Evolutionary conservation across 1,140 invertebrate species (phyloP).

Genomic region (Berghia stephanieae): DNA sequence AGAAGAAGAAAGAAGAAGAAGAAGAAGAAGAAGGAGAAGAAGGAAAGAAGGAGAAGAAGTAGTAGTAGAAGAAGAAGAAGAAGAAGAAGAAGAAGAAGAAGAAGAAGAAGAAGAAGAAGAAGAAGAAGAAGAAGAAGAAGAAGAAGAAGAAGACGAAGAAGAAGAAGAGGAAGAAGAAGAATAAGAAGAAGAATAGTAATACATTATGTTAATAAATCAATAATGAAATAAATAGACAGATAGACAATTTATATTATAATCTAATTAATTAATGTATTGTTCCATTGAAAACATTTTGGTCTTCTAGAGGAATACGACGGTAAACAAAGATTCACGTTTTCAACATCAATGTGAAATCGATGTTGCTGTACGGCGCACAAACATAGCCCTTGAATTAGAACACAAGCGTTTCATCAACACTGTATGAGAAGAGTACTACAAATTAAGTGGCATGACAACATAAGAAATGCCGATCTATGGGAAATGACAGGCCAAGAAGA

Average conservation of each 20-base stretch:
- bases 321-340: too few species aligned
- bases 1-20: too few species aligned
- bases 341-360: too few species aligned
- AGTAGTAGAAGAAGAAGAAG: background rate
- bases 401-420: too few species aligned
- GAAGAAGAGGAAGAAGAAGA: background rate
- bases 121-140: background rate
- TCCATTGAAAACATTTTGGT: background rate
- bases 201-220: background rate
- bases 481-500: too few species aligned
- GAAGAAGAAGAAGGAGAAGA: background rate
- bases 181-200: background rate
- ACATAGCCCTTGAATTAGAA: too few species aligned
- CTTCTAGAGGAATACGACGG: too few species aligned
- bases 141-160: background rate
- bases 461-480: too few species aligned
- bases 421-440: too few species aligned
- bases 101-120: background rate
- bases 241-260: background rate
- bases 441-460: too few species aligned
- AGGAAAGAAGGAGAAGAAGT: background rate
- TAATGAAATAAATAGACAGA: too few species aligned
- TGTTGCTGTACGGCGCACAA: too few species aligned
- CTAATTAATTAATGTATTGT: background rate
- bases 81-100: background rate